These are phyloP conservation scores for Lomographa bimaculata DNA, from an alignment of 2,888 invertebrate genomes.

Conservation along the genomic window DNA sequence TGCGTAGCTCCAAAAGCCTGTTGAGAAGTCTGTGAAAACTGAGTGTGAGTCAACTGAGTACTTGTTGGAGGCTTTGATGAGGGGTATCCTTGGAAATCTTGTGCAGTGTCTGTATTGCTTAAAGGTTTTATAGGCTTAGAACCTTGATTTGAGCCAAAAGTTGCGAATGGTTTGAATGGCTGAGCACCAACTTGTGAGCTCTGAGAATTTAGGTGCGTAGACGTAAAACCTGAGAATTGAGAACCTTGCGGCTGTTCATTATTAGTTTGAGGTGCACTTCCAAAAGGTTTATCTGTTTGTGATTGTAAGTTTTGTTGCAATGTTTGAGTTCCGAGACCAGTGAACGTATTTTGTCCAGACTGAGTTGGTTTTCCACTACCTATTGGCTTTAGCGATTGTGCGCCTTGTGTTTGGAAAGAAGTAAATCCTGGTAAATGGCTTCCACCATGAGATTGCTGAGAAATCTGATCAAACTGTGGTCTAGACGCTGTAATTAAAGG, in stretches of 20 bases:
- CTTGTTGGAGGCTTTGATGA: slow-evolving; percentile 24
- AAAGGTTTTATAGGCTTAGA: slow-evolving; percentile 11
- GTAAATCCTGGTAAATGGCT: slow-evolving; percentile 1
- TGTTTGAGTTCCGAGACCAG: slow-evolving; percentile 2
- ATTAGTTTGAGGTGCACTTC: slow-evolving; percentile 4
- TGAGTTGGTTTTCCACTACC: slow-evolving; percentile 8
- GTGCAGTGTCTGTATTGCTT: slow-evolving; percentile 7
- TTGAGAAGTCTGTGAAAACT: slow-evolving; percentile 17
- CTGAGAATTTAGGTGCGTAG: slow-evolving; percentile 7
- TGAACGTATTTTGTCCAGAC: slow-evolving; percentile 19
- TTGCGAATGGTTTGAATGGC: slow-evolving; percentile 16
- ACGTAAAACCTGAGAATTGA: not conserved
- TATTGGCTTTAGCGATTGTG: slow-evolving; percentile 13
- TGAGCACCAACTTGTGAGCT: slow-evolving; percentile 2
- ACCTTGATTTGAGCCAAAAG: slow-evolving; percentile 4
- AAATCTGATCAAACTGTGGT: slow-evolving; percentile 25
- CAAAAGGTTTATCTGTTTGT: slow-evolving; percentile 7
- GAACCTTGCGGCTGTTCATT: slow-evolving; percentile 8
- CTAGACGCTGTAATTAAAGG: slow-evolving; percentile 23
- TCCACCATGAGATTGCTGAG: slow-evolving; percentile 3
- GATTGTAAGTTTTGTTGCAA: not conserved
- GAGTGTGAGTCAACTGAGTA: slow-evolving; percentile 18
- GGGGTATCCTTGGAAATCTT: slow-evolving; percentile 15
- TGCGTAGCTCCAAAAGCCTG: slow-evolving; percentile 9
- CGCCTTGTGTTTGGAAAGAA: slow-evolving; percentile 8